phyloP scores from a whole-genome alignment of 2,797 vertebrate species.

The Hirundo rustica region DNA sequence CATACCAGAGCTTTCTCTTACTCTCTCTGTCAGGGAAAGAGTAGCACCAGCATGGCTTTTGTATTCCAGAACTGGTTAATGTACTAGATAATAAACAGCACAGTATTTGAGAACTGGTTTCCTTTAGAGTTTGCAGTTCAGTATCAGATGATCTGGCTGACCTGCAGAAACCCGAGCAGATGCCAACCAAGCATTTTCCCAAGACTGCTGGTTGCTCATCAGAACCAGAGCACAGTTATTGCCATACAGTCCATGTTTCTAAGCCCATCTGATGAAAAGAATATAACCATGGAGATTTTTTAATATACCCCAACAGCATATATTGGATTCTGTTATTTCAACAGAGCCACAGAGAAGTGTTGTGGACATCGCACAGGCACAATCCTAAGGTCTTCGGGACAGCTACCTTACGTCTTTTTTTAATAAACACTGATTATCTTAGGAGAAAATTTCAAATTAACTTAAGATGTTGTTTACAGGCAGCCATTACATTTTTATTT shows the following conservation, averaged over 20 bases:
- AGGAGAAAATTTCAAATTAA: slow-evolving; percentile 20
- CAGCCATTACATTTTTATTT: slow-evolving; percentile 42
- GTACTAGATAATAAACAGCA: not conserved
- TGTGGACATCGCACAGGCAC: not conserved
- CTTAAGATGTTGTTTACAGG: not conserved
- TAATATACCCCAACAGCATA: not conserved
- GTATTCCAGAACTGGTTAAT: not conserved
- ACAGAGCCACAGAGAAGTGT: not conserved
- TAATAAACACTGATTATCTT: slow-evolving; percentile 42
- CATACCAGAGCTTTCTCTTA: not conserved
- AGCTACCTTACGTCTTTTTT: not conserved
- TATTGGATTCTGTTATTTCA: not conserved
- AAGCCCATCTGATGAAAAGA: not conserved
- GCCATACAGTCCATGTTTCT: not conserved
- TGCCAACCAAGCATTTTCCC: not conserved
- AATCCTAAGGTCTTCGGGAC: not conserved
- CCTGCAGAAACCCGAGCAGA: not conserved
- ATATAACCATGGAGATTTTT: not conserved
- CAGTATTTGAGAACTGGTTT: not conserved
- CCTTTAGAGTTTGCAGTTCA: not conserved
- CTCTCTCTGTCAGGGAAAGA: not conserved
- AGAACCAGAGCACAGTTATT: not conserved
- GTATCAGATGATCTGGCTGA: not conserved
- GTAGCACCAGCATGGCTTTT: not conserved
- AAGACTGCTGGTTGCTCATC: not conserved